Base-by-base conservation (phyloP, 2,888 invertebrate genomes). In the Eristalis intricaria region DNA sequence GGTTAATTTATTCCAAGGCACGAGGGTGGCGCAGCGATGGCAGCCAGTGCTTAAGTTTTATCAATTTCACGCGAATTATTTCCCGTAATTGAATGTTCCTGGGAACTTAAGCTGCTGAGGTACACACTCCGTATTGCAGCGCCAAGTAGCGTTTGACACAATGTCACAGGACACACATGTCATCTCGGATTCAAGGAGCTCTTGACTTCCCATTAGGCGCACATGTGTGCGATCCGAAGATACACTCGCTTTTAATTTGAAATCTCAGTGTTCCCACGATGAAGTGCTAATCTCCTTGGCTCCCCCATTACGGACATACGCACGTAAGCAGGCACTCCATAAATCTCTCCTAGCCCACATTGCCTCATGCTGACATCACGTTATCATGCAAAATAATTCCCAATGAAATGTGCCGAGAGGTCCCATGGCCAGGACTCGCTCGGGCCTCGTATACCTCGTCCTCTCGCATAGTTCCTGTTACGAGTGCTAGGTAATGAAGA, bases 1-100 rank as follows among this genome's bases (percentile, higher is more conserved):
- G 43, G 63, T 65, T 78, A 78, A 78, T 73, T 69, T 78, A 78
- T 83, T 77, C 23, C 13, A 58, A 40, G 32, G 76, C 32, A 29
- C 66, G 66, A 15, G 10, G n/a, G 2, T 19, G n/a, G 19, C 19
- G 19, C 1, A 5, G 19, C 8, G 43, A 43, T n/a, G n/a, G 15
- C n/a, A 43, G n/a, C 7, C n/a, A n/a, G 32, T 68, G 43, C 43
- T 61, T 60, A 29, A 61, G 32, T 76, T 22, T 68, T 68, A 60
- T 32, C 60, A 68, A 68, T 68, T 66, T 68, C 76, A 76, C 60
- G 76, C 19, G 38, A 50, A 19, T 19, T 19, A n/a, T 4, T n/a
- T n/a, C n/a, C n/a, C 43, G 1, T 4, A 50, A 50, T 50, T 19
- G 50, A 50, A 43, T 43, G n/a, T n/a, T 19, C 38, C 38, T 38